Percentiles rank a stretch among this genome's conserved stretches.
Evolutionary conservation across 2,888 invertebrate genomes (phyloP).

Genomic region (Tryphoninae sp.): DNA sequence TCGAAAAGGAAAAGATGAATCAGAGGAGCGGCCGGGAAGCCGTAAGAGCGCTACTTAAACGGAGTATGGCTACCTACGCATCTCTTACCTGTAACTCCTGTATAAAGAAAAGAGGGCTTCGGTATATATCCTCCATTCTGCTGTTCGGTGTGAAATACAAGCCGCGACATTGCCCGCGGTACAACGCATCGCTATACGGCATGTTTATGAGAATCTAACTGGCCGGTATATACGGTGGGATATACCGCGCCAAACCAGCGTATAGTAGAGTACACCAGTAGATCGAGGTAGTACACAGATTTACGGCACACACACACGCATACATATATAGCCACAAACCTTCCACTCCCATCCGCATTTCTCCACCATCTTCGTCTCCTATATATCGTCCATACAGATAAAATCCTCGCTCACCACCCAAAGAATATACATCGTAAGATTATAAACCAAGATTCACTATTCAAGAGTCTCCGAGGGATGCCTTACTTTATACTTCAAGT

Average conservation of each 20-base stretch:
- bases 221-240: conserved; percentile 43
- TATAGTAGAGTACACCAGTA: conserved; percentile 27
- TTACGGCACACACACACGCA: no score
- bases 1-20: conserved; percentile 11
- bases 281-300: conserved; percentile 1
- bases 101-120: conserved; percentile 54
- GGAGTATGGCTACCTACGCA: conserved; percentile 57
- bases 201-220: conserved; percentile 69
- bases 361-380: conserved; percentile 33
- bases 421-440: conserved; percentile 48
- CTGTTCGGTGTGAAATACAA: conserved; percentile 71
- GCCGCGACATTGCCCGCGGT: conserved; percentile 65
- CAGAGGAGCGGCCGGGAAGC: not conserved
- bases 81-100: conserved; percentile 43
- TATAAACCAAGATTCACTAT: conserved; percentile 31
- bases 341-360: conserved; percentile 52
- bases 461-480: conserved; percentile 27
- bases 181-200: conserved; percentile 63
- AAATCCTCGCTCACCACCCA: conserved; percentile 36
- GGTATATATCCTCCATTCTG: conserved; percentile 66
- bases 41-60: conserved; percentile 42
- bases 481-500: not conserved
- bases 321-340: not conserved
- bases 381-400: conserved; percentile 48
- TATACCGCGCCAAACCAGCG: conserved; percentile 28